Evolutionary conservation across 2,113 vertebrate species (phyloP), one percentile per base, ranked within the genome.

Genomic region (Prietella phreatophila): DNA sequence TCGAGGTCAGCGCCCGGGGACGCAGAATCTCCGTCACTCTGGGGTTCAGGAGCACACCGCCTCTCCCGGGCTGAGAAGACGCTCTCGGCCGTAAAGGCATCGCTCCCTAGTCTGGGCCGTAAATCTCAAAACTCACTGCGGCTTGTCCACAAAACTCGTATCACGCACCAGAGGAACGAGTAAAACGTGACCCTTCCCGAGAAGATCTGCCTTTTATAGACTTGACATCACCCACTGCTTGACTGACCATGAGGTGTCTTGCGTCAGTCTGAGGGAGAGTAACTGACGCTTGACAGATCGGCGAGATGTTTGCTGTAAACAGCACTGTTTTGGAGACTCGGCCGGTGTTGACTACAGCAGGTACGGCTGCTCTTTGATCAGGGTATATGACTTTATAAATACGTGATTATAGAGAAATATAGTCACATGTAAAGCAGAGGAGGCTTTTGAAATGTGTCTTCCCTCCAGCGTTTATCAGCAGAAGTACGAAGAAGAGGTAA

Each of bases 61-160:
- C 88, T 84, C 90, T 94, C 82, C 93, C 93, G 4, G 95, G 95
- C 85, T 96, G 95, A 11, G 95, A 95, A 69, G 93, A 93, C 50
- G 95, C 95, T 47, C 95, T 92, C 0, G 94, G 94, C 5, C 95
- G 93, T 88, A 90, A 25, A 53, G 94, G 91, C 95, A 95, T 95
- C 67, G 85, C 42, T 10, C 65, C 63, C 4, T 8, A 10, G 17
- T 22, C 15, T 30, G 11, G n/a, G 47, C 25, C 50, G 22, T 27
- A 50, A 42, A 47, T 47, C 5, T 13, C n/a, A 15, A 78, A 85
- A 79, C 61, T 50, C 3, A 11, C 58, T 19, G 0, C 7, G 53
- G 69, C 27, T 50, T 25, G 9, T 14, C 19, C 39, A 0, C 53
- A 56, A 75, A 47, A 15, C 50, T 27, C 4, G 22, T 82, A 36